These are phyloP conservation scores for Orcinus orca DNA, from an alignment of 2,113 vertebrate genomes.

Conservation along the genomic window DNA sequence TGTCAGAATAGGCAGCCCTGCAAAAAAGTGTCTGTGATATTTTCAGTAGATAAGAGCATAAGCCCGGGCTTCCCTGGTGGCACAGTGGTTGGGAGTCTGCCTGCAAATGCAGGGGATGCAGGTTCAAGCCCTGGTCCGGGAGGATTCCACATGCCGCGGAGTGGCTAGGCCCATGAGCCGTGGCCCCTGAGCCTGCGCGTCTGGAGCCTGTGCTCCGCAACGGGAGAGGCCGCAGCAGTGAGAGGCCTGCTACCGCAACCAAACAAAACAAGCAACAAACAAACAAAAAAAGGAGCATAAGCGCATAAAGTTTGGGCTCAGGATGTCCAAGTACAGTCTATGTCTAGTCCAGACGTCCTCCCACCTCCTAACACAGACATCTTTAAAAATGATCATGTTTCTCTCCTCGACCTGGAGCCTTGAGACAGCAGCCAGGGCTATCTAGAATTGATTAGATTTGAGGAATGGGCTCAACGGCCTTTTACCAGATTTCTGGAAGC, in stretches of 20 bases:
- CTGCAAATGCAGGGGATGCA: too few relatives aligned
- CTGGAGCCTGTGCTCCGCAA: too few relatives aligned
- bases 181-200: too few relatives aligned
- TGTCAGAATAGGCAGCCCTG: not conserved
- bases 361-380: not conserved
- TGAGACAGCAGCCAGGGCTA: not conserved
- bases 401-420: not conserved
- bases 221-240: too few relatives aligned
- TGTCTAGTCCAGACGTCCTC: not conserved
- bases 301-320: not conserved
- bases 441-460: not conserved
- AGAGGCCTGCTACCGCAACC: too few relatives aligned
- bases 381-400: not conserved
- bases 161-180: too few relatives aligned
- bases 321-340: not conserved
- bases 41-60: not conserved
- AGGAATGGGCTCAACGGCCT: not conserved
- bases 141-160: too few relatives aligned
- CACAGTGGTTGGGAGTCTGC: too few relatives aligned
- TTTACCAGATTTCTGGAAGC: conserved; percentile 6
- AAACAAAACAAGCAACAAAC: too few relatives aligned
- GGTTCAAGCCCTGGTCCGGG: too few relatives aligned
- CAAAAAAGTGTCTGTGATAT: not conserved
- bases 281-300: not conserved
- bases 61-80: not conserved